Evolutionary conservation across 2,113 vertebrate species (phyloP), one percentile per base, ranked within the genome.

Genomic region (Myrmecobius fasciatus): DNA sequence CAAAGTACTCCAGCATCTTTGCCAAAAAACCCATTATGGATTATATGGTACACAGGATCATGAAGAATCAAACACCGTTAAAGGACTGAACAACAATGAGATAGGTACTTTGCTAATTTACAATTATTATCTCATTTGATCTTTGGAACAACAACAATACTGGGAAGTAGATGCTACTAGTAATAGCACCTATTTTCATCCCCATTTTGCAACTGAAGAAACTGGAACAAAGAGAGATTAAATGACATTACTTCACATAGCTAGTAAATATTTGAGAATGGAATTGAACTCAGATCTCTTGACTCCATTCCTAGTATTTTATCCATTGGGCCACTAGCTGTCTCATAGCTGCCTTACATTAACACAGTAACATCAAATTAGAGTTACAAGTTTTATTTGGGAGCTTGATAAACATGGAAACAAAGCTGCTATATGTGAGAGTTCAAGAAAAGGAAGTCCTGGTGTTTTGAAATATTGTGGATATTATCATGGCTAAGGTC

Each of bases 391-490:
- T 83, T 75, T 83, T n/a, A 83, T 83, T 43, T 43, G 7, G 36
- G 67, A 83, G 20, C 24, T 83, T 83, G 67, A 83, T 83, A 24
- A 83, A 7, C 36, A n/a, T 36, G 24, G 67, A 83, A 83, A 83
- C n/a, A 43, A 83, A 43, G 0, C 20, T 2, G 2, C 8, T 83
- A 83, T n/a, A 75, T 43, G 43, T 24, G 14, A 90, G 89, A 90
- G 47, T 90, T 90, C 47, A 90, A 90, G 60, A 51, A 48, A 90
- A 90, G 28, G 43, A 48, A 26, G 89, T 31, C 25, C 49, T 0
- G 28, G 11, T 90, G 47, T 96, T 89, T 11, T 20, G 94, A 89
- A 52, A 90, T 52, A 90, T 89, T 54, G 90, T 51, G 91, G 91
- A 95, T 51, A 49, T 17, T 94, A 95, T 93, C 31, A 52, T 43